These are phyloP conservation scores for Ceratina australensis DNA, from an alignment of 1,140 invertebrate species.

Conservation along the genomic window DNA sequence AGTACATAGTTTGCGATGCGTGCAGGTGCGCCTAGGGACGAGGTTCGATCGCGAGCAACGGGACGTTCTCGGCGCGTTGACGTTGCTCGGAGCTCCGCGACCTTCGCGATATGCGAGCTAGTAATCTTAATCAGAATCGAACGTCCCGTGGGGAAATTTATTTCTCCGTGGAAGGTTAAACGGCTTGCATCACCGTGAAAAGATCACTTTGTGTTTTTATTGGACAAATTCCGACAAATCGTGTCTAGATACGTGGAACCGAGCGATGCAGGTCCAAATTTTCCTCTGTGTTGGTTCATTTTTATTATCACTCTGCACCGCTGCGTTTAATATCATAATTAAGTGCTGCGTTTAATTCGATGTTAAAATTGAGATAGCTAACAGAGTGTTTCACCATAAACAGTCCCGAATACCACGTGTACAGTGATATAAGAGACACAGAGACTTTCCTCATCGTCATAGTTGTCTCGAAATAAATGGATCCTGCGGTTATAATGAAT, in stretches of 20 bases:
- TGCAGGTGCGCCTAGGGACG: slow-evolving; percentile 33
- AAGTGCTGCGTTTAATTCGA: no score
- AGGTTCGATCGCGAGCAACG: background rate
- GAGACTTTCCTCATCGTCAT: background rate
- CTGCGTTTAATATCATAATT: no score
- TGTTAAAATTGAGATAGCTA: no score
- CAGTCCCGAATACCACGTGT: no score
- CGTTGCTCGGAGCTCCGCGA: slow-evolving; percentile 12
- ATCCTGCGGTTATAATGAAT: no score
- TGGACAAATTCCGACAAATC: background rate
- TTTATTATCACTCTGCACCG: no score
- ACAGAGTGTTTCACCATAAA: no score
- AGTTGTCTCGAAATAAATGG: no score
- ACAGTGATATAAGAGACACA: no score
- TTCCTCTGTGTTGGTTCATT: no score
- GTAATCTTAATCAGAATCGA: slow-evolving; percentile 42
- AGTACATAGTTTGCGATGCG: slow-evolving; percentile 39
- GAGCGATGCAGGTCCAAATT: no score
- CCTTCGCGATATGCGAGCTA: slow-evolving; percentile 37
- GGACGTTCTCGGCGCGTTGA: background rate
- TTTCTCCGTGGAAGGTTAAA: slow-evolving; percentile 30
- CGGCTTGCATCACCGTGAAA: slow-evolving; percentile 15
- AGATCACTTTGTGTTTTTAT: slow-evolving; percentile 14
- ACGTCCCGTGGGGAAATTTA: slow-evolving; percentile 34
- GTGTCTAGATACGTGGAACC: no score